Conservation (phyloP, 2,113 vertebrate species). For the Morone saxatilis region DNA sequence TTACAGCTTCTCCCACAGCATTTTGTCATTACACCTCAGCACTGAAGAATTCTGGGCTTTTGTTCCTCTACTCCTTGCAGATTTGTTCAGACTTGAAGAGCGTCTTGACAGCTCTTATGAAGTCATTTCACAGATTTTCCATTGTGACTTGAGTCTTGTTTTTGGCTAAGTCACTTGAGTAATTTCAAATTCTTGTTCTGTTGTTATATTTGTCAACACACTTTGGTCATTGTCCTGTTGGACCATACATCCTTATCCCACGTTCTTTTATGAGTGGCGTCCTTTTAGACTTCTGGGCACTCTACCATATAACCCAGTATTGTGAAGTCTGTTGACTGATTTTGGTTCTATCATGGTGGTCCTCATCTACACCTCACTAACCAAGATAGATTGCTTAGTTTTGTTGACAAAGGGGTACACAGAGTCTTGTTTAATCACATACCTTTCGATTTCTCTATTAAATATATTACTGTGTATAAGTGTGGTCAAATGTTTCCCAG, state of each 20-base stretch:
- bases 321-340: background rate
- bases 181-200: constrained; percentile 12
- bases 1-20: background rate
- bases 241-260: background rate
- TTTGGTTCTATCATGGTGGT: background rate
- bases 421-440: background rate
- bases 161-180: background rate
- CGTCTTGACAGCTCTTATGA: background rate
- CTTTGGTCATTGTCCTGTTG: background rate
- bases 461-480: background rate
- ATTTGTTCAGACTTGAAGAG: constrained; percentile 19
- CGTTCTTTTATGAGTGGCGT: background rate
- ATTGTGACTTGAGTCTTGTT: background rate
- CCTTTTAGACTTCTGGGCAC: background rate
- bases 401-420: background rate
- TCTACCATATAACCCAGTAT: background rate
- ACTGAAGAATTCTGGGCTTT: background rate
- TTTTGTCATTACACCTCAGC: background rate
- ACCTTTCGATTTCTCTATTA: background rate
- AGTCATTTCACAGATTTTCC: constrained; percentile 24
- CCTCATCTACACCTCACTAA: too few species aligned
- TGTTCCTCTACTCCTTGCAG: constrained; percentile 1
- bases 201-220: too few species aligned
- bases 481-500: background rate
- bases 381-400: background rate